Percentiles rank a stretch among this genome's conserved stretches.
Evolutionary conservation across 2,888 invertebrate genomes (phyloP).

Genomic region (Idaea aversata): DNA sequence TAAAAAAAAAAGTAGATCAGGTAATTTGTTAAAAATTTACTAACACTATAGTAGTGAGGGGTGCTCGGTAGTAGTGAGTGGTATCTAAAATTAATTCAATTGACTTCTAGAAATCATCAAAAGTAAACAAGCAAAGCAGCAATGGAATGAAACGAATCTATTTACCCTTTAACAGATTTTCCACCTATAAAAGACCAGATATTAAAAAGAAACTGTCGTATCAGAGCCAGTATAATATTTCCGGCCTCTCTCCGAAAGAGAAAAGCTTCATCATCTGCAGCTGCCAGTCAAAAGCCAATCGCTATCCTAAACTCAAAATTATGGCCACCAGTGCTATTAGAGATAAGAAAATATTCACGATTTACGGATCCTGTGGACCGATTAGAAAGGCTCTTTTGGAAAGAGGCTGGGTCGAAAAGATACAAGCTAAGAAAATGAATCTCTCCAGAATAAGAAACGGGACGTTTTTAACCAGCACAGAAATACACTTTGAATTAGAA

Average conservation of each 20-base stretch:
- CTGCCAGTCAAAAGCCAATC: constrained; percentile 50
- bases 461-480: constrained; percentile 38
- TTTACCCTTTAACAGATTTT: constrained; percentile 42
- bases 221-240: constrained; percentile 28
- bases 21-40: not conserved
- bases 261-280: constrained; percentile 56
- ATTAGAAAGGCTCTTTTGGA: constrained; percentile 81
- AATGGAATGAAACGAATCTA: constrained; percentile 35
- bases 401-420: constrained; percentile 88
- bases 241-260: constrained; percentile 61
- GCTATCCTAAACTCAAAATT: constrained; percentile 60
- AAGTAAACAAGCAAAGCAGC: not conserved
- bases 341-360: constrained; percentile 76
- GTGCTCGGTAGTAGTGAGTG: not conserved
- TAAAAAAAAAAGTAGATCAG: constrained; percentile 7
- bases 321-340: constrained; percentile 72
- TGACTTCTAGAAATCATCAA: constrained; percentile 10
- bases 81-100: not conserved
- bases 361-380: constrained; percentile 74
- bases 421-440: constrained; percentile 65
- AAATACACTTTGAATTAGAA: constrained; percentile 57
- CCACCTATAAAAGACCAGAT: constrained; percentile 23
- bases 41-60: no score
- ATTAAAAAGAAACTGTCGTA: constrained; percentile 23
- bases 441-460: constrained; percentile 56